Percentiles rank a stretch among this genome's conserved stretches.
Evolutionary conservation across 1,140 invertebrate genomes (phyloP).

Genomic region (Microplitis mediator): DNA sequence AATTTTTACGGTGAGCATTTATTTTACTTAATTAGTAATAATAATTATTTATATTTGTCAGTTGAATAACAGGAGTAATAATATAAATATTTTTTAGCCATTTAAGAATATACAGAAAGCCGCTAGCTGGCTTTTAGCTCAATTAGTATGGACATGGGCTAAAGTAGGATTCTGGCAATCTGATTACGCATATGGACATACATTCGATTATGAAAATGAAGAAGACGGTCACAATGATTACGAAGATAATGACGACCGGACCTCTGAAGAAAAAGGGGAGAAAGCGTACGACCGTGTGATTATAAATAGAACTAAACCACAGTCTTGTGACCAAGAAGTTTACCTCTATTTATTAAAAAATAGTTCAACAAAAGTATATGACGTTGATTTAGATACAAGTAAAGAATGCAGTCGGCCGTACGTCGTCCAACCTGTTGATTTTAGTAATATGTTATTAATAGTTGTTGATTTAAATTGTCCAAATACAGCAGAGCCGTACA

Average conservation of each 20-base stretch:
- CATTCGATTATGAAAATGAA: slow-evolving; percentile 49
- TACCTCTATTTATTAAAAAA: slow-evolving; percentile 56
- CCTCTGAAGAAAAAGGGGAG: slow-evolving; percentile 60
- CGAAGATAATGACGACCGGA: slow-evolving; percentile 57
- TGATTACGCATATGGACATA: slow-evolving; percentile 47
- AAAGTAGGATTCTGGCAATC: slow-evolving; percentile 55
- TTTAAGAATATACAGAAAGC: slow-evolving; percentile 52
- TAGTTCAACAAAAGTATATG: slow-evolving; percentile 43
- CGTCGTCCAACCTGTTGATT: slow-evolving; percentile 79
- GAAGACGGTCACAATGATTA: slow-evolving; percentile 53
- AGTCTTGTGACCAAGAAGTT: slow-evolving; percentile 78
- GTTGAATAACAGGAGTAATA: neutral
- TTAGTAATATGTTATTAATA: slow-evolving; percentile 83
- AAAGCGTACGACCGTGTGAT: slow-evolving; percentile 67
- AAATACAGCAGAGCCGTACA: slow-evolving; percentile 41
- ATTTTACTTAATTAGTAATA: neutral
- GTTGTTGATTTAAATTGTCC: slow-evolving; percentile 73
- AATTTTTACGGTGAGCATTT: slow-evolving; percentile 67
- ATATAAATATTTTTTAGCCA: slow-evolving; percentile 48
- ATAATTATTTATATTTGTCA: neutral
- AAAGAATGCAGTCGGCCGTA: slow-evolving; percentile 68
- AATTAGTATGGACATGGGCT: slow-evolving; percentile 58
- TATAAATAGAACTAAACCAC: slow-evolving; percentile 78
- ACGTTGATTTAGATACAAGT: slow-evolving; percentile 46
- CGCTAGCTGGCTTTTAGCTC: slow-evolving; percentile 60